Conservation (phyloP, 2,888 invertebrate genomes). For the Agriopis leucophaearia region DNA sequence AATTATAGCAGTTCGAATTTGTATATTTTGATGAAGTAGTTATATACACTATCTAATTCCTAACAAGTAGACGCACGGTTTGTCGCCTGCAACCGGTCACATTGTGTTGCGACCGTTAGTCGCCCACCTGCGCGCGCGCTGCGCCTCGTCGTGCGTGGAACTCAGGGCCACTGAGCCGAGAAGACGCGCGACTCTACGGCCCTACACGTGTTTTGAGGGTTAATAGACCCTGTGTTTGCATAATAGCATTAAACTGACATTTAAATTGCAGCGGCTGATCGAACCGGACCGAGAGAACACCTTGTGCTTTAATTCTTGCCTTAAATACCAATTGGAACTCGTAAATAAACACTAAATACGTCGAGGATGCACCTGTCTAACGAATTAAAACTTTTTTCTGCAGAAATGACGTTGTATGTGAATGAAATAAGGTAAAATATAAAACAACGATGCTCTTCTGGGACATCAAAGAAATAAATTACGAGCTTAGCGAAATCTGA, state of each 20-base stretch:
- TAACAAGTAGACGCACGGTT: slow-evolving; percentile 40
- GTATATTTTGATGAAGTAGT: slow-evolving; percentile 5
- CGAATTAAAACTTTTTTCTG: slow-evolving; percentile 11
- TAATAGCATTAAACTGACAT: slow-evolving; percentile 48
- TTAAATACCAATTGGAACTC: slow-evolving; percentile 18
- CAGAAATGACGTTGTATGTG: slow-evolving; percentile 15
- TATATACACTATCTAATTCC: slow-evolving; percentile 4
- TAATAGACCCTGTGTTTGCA: slow-evolving; percentile 56
- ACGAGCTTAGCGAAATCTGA: slow-evolving; percentile 25
- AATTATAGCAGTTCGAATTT: neutral
- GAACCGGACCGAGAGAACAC: slow-evolving; percentile 33
- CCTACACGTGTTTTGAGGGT: slow-evolving; percentile 64
- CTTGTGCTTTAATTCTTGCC: slow-evolving; percentile 33
- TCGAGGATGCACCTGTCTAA: slow-evolving; percentile 26
- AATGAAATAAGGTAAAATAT: slow-evolving; percentile 7
- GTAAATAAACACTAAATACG: slow-evolving; percentile 22
- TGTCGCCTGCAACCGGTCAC: slow-evolving; percentile 60
- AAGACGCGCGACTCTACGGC: slow-evolving; percentile 63
- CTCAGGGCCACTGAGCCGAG: slow-evolving; percentile 75
- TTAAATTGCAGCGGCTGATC: slow-evolving; percentile 42
- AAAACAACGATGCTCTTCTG: slow-evolving; percentile 9
- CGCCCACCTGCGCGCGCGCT: slow-evolving; percentile 77
- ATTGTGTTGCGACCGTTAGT: slow-evolving; percentile 76
- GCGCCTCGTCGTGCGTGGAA: slow-evolving; percentile 52
- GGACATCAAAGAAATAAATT: slow-evolving; percentile 17